Base-by-base conservation (phyloP, 2,888 invertebrate genomes). In the Antitype chi region DNA sequence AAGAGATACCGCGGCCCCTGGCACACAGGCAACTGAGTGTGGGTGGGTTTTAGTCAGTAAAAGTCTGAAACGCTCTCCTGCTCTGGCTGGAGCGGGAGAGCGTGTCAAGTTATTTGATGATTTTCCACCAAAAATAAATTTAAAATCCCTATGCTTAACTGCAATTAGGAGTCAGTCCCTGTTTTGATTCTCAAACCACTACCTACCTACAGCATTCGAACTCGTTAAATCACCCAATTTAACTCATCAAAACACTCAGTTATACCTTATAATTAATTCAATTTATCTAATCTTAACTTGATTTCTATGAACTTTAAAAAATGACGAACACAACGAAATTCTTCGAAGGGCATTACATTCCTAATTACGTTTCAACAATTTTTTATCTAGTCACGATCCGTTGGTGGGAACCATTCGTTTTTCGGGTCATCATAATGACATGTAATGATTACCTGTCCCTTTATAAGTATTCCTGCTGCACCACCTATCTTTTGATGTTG, bases 331-430 rank as follows among this genome's bases (percentile, higher is more conserved):
- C 55, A 81, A 78, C 70, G 70, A 71, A 87, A 81, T 89, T 88
- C 85, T 72, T 81, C 68, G 80, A 84, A 86, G 81, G 74, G 86
- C 87, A 85, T 85, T 84, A 84, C 80, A 82, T 85, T 89, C 87
- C 85, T 90, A 90, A 91, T 91, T 89, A 87, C 84, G 71, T 83
- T 85, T 72, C 74, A 76, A 86, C 63, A 52, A 80, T 88, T 89
- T 91, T 91, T 89, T 89, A 81, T 82, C 83, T 68, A 88, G 89
- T 90, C 92, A 92, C 91, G 91, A 90, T 85, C 89, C 63, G 60
- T 80, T 80, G 86, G 85, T 88, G 88, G 89, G 85, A 89, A 88
- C 86, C 85, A 82, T 84, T 70, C 72, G 80, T 85, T 87, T 91
- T 89, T 89, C 73, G 83, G 81, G 74, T 78, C 86, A 84, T 87